Conservation (phyloP, 2,797 vertebrate genomes). For the Molossus alvarezi region DNA sequence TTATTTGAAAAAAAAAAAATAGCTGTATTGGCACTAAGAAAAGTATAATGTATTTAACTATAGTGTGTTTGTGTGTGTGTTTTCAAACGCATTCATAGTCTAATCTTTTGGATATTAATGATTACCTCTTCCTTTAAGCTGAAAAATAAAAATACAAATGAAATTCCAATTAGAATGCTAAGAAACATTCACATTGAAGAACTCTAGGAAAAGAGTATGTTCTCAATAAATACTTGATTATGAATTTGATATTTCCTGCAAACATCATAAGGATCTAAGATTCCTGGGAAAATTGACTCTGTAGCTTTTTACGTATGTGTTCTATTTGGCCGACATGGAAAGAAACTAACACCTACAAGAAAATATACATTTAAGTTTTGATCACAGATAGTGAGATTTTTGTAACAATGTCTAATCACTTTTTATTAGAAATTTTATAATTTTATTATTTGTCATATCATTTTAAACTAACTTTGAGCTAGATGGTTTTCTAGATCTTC, state of each 20-base stretch:
- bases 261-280: neutral
- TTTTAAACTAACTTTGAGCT: neutral
- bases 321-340: neutral
- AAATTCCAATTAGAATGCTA: neutral
- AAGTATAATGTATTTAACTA: neutral
- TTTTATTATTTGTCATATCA: neutral
- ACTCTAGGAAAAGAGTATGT: neutral
- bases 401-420: neutral
- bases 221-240: neutral
- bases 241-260: neutral
- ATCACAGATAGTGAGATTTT: neutral
- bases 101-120: neutral
- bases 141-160: neutral
- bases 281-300: neutral
- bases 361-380: neutral
- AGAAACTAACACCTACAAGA: neutral
- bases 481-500: neutral
- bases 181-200: neutral
- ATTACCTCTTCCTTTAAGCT: neutral
- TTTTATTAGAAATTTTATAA: neutral
- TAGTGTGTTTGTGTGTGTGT: neutral
- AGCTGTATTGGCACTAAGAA: neutral
- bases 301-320: neutral
- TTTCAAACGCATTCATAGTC: neutral
- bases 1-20: neutral